These are phyloP conservation scores for Dryoscopus gambensis DNA, from an alignment of 2,113 vertebrate genomes.

Conservation along the genomic window DNA sequence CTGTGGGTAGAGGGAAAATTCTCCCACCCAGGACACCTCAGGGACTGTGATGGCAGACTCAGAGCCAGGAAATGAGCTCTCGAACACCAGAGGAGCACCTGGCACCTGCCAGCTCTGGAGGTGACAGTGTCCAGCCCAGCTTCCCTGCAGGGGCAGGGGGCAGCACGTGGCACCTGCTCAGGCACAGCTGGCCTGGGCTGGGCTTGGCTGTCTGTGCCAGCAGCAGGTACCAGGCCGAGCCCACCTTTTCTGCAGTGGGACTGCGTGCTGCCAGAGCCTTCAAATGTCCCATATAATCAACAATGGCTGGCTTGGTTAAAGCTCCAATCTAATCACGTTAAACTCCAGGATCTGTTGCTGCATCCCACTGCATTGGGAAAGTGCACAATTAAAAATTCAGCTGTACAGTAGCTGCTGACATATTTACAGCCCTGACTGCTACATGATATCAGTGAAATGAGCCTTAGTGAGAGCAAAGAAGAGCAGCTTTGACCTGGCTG, in stretches of 20 bases:
- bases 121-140: background rate
- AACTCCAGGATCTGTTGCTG: background rate
- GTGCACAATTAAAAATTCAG: background rate
- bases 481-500: background rate
- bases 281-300: background rate
- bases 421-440: background rate
- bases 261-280: background rate
- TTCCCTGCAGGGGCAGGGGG: background rate
- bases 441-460: fast-evolving
- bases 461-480: background rate
- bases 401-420: background rate
- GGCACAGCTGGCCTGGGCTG: background rate
- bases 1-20: background rate
- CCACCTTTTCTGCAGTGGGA: background rate
- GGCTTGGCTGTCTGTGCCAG: background rate
- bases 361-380: background rate
- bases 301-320: background rate
- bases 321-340: background rate
- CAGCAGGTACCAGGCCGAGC: background rate
- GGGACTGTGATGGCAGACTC: background rate
- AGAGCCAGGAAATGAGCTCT: background rate
- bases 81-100: background rate
- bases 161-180: background rate
- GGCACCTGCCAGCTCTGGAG: background rate
- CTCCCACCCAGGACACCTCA: background rate